phyloP scores from a whole-genome alignment of 2,113 vertebrate genomes.

The Ophthalmolycus amberensis region DNA sequence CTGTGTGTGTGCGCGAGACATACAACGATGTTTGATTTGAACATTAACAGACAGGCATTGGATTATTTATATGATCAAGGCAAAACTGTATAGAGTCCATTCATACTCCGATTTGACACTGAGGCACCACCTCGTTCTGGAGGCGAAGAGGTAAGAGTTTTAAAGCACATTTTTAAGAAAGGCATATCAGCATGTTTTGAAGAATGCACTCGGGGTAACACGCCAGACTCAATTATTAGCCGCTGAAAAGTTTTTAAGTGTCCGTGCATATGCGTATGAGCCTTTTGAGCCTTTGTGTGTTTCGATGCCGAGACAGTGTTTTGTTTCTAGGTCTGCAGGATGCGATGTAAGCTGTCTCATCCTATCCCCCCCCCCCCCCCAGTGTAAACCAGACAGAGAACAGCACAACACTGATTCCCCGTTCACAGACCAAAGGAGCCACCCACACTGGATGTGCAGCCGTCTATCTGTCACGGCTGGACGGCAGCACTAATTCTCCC shows the following conservation, averaged over 20 bases:
- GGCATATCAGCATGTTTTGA: conserved; percentile 61
- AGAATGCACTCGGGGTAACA: conserved; percentile 36
- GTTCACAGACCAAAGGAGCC: conserved; percentile 31
- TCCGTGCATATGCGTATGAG: conserved; percentile 50
- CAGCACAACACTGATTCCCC: conserved; percentile 34
- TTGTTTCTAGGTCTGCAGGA: conserved; percentile 28
- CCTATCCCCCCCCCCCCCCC: not conserved
- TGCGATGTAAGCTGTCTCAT: conserved; percentile 26
- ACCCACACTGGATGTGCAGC: conserved; percentile 31
- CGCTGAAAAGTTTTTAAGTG: conserved; percentile 16
- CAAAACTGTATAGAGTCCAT: conserved; percentile 50
- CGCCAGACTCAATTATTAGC: not conserved
- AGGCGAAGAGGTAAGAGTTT: conserved; percentile 55
- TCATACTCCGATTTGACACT: conserved; percentile 39
- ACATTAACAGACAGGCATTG: conserved; percentile 63
- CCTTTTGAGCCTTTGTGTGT: conserved; percentile 29
- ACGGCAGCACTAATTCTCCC: conserved; percentile 40
- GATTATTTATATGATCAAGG: conserved; percentile 54
- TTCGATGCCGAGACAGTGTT: conserved; percentile 9
- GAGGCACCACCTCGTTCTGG: conserved; percentile 57
- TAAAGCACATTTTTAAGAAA: conserved; percentile 61
- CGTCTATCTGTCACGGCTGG: conserved; percentile 47
- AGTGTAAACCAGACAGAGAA: conserved; percentile 41
- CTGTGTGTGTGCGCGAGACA: conserved; percentile 42
- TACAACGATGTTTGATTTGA: conserved; percentile 42